phyloP scores from a whole-genome alignment of 2,888 invertebrate species.

The Dusona sp. region DNA sequence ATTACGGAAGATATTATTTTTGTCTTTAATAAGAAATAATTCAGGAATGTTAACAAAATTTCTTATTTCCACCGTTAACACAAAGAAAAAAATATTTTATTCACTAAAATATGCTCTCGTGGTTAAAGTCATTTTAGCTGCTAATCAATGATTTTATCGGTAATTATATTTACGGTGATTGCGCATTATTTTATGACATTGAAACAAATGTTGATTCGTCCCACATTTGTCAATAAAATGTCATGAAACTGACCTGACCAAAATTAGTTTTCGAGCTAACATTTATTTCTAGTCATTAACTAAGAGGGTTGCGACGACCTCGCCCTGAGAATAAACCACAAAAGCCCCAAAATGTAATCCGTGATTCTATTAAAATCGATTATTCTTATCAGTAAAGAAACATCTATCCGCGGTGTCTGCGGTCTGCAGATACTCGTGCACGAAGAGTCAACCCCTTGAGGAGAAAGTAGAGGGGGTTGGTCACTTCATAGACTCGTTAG shows the following conservation, averaged over 20 bases:
- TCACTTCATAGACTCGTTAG: neutral
- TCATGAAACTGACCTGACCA: neutral
- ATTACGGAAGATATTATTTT: too few relatives aligned
- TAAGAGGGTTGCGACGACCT: neutral
- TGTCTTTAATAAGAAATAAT: neutral
- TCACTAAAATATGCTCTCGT: neutral
- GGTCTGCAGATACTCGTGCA: slow-evolving; percentile 9
- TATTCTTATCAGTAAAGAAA: slow-evolving; percentile 16
- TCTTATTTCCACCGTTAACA: neutral
- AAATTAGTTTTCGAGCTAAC: neutral
- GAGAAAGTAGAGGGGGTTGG: slow-evolving; percentile 4
- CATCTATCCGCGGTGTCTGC: slow-evolving; percentile 6
- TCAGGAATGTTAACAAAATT: neutral
- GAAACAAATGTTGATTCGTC: neutral
- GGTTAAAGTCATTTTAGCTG: neutral
- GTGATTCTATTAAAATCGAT: slow-evolving; percentile 24
- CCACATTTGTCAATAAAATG: neutral
- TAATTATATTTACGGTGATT: neutral
- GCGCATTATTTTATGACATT: neutral
- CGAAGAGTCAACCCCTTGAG: slow-evolving; percentile 31
- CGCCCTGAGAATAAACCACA: neutral
- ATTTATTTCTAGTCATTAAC: neutral
- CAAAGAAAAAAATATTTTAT: neutral
- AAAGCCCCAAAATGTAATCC: neutral
- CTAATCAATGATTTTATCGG: neutral